phyloP scores from a whole-genome alignment of 2,797 vertebrate genomes.

The Cossypha dichroa region DNA sequence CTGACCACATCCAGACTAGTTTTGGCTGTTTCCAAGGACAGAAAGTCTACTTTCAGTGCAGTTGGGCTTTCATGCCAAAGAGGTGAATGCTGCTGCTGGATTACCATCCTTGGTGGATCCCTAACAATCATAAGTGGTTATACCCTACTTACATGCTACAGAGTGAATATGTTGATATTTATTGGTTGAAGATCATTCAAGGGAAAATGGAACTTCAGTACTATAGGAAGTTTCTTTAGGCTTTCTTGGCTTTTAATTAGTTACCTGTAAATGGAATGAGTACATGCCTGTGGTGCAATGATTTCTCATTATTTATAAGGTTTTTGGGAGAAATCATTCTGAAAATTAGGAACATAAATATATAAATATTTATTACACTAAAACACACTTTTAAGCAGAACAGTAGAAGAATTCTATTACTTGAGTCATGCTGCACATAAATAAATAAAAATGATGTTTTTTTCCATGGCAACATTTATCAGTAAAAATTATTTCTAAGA shows the following conservation, averaged over 20 bases:
- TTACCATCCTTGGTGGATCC: not conserved
- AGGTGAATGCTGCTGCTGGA: not conserved
- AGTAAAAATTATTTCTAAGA: not conserved
- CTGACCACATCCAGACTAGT: not conserved
- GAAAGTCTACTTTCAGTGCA: not conserved
- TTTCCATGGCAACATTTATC: not conserved
- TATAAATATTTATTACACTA: not conserved
- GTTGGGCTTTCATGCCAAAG: not conserved
- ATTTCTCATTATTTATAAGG: not conserved
- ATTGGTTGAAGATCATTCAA: not conserved
- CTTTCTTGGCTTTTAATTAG: not conserved
- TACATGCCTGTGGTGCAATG: not conserved
- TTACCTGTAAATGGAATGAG: not conserved
- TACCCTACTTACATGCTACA: not conserved
- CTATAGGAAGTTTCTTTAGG: not conserved
- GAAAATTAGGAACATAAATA: not conserved
- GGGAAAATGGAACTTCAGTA: not conserved
- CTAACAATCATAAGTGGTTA: not conserved
- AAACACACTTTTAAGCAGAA: not conserved
- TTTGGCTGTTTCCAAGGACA: not conserved
- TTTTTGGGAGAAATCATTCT: not conserved
- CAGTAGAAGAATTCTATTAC: not conserved
- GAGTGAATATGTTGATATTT: not conserved
- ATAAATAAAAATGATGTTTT: not conserved
- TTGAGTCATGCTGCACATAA: not conserved